A percentile compares a stretch with the other conserved stretches of the same genome.
Conservation (phyloP, 1,140 invertebrate species). For the Drosophila simulans region DNA sequence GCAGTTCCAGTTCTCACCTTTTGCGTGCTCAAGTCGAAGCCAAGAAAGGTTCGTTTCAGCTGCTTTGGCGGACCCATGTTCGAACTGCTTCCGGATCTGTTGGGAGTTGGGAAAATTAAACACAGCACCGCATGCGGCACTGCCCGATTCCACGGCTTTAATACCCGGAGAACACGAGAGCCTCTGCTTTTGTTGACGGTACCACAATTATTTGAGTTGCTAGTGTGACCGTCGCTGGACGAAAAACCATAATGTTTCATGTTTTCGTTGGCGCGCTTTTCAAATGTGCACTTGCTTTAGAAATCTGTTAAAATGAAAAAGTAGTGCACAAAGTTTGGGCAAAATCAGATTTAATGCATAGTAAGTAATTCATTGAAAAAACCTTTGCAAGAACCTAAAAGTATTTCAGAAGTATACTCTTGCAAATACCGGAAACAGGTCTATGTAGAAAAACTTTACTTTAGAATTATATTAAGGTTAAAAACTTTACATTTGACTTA, state of each 20-base stretch:
- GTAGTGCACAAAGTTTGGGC: no score
- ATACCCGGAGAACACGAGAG: conserved; percentile 6
- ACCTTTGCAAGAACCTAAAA: no score
- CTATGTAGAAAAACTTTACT: no score
- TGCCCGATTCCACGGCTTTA: conserved; percentile 7
- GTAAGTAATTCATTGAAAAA: no score
- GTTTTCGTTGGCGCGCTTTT: not conserved
- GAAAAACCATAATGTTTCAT: not conserved
- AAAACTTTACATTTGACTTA: no score
- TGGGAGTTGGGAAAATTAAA: not conserved
- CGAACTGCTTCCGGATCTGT: conserved; percentile 8
- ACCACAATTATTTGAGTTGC: conserved; percentile 9
- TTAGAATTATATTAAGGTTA: no score
- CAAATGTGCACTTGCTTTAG: not conserved
- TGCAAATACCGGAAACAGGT: no score
- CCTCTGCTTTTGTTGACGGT: conserved; percentile 23
- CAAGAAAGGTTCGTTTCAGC: conserved; percentile 86
- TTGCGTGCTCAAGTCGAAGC: conserved; percentile 93
- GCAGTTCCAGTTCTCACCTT: conserved; percentile 86
- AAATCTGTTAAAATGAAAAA: not conserved
- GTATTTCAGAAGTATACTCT: no score
- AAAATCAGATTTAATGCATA: no score
- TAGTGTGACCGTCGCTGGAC: conserved; percentile 9
- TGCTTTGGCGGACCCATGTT: conserved; percentile 56
- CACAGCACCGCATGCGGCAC: conserved; percentile 15